Conservation (phyloP, 2,888 invertebrate species). For the Pollenia labialis region DNA sequence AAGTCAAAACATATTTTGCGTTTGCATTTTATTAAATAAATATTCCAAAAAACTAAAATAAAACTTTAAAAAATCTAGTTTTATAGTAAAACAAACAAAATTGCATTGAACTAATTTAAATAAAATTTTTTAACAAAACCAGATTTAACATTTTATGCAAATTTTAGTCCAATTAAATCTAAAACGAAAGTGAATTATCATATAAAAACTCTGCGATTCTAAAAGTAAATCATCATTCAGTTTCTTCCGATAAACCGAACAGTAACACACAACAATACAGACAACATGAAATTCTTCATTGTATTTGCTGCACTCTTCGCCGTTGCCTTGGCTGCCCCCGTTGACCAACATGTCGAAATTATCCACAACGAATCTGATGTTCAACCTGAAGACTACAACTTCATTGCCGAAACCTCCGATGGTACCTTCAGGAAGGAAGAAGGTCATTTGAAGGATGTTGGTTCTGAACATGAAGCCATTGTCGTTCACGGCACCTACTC, state of each 20-base stretch:
- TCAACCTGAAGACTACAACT: slow-evolving; percentile 70
- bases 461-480: slow-evolving; percentile 85
- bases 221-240: slow-evolving; percentile 50
- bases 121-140: no score
- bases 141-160: no score
- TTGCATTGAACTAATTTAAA: no score
- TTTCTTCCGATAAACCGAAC: slow-evolving; percentile 40
- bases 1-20: no score
- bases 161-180: no score
- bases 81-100: no score
- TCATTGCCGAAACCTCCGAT: slow-evolving; percentile 82
- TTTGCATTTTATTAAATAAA: no score
- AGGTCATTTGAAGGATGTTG: slow-evolving; percentile 85
- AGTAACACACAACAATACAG: slow-evolving; percentile 17
- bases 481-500: slow-evolving; percentile 84
- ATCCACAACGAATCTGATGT: slow-evolving; percentile 85
- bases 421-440: slow-evolving; percentile 84
- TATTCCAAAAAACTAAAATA: no score
- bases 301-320: slow-evolving; percentile 78
- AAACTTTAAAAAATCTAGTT: no score
- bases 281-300: slow-evolving; percentile 74
- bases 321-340: slow-evolving; percentile 76
- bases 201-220: slow-evolving; percentile 43
- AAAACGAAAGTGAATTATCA: neutral
- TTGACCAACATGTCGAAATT: slow-evolving; percentile 83